phyloP scores from a whole-genome alignment of 2,797 vertebrate genomes.

The Xiphophorus birchmanni region DNA sequence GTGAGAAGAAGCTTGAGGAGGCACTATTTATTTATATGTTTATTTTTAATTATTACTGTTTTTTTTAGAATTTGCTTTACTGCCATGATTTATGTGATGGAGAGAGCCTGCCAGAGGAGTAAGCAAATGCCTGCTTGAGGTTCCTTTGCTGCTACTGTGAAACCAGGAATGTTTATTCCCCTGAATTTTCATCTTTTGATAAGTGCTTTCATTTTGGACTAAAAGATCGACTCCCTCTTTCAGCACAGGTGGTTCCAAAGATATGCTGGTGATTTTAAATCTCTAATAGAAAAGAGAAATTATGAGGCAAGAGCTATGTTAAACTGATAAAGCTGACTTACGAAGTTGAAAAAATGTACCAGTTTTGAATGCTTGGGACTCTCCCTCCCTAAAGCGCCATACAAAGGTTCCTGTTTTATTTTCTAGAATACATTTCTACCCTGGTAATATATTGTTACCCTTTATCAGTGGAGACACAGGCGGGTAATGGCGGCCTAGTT shows the following conservation, averaged over 20 bases:
- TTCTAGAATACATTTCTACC: background rate
- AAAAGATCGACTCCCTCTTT: background rate
- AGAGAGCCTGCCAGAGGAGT: background rate
- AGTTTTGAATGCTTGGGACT: background rate
- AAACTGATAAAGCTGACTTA: background rate
- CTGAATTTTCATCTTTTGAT: background rate
- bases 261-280: background rate
- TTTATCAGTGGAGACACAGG: background rate
- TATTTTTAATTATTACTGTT: background rate
- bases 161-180: background rate
- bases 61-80: slow-evolving; percentile 3
- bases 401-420: background rate
- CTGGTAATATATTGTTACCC: background rate
- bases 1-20: background rate
- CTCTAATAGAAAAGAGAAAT: background rate
- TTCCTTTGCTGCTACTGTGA: background rate
- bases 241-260: background rate
- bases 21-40: background rate
- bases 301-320: too few species aligned
- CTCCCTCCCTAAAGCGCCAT: background rate
- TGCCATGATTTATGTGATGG: background rate
- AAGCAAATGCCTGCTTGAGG: background rate
- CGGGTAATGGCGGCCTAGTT: background rate
- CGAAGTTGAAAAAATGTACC: background rate
- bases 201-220: background rate